phyloP scores from a whole-genome alignment of 2,113 vertebrate species.

The Pterophyllum scalare region DNA sequence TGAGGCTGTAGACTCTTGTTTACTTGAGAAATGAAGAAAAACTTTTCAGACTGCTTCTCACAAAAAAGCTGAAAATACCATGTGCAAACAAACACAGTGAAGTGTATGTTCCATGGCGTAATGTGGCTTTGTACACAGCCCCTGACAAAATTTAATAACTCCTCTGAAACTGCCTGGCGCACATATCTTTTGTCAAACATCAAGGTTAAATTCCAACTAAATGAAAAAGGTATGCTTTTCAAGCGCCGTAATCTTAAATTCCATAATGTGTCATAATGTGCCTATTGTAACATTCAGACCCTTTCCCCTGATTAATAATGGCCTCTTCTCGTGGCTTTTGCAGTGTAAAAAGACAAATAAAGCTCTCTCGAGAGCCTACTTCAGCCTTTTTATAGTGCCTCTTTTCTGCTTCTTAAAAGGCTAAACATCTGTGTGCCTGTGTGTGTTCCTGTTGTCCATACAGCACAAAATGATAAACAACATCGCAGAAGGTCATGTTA shows the following conservation, averaged over 20 bases:
- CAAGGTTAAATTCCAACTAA: not conserved
- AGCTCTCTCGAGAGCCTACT: not conserved
- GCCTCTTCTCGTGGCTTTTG: not conserved
- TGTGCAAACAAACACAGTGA: not conserved
- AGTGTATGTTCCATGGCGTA: not conserved
- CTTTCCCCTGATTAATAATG: not conserved
- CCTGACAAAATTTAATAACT: constrained; percentile 6
- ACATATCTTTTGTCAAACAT: not conserved
- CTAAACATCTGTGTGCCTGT: constrained; percentile 21
- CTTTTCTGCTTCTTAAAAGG: constrained; percentile 6
- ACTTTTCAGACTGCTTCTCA: not conserved
- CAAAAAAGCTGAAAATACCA: not conserved
- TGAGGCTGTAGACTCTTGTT: not conserved
- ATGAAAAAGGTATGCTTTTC: not conserved
- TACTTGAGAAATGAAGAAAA: constrained; percentile 3
- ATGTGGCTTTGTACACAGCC: not conserved
- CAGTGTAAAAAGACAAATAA: constrained; percentile 12
- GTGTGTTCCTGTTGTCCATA: constrained; percentile 31
- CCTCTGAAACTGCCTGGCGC: not conserved
- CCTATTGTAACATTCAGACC: not conserved
- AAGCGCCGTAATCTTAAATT: not conserved
- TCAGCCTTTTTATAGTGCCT: constrained; percentile 14
- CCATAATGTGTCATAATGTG: not conserved
- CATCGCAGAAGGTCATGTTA: constrained; percentile 61
- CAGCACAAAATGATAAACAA: constrained; percentile 62